Base-by-base conservation (phyloP, 2,888 invertebrate genomes). In the Autographa pulchrina region DNA sequence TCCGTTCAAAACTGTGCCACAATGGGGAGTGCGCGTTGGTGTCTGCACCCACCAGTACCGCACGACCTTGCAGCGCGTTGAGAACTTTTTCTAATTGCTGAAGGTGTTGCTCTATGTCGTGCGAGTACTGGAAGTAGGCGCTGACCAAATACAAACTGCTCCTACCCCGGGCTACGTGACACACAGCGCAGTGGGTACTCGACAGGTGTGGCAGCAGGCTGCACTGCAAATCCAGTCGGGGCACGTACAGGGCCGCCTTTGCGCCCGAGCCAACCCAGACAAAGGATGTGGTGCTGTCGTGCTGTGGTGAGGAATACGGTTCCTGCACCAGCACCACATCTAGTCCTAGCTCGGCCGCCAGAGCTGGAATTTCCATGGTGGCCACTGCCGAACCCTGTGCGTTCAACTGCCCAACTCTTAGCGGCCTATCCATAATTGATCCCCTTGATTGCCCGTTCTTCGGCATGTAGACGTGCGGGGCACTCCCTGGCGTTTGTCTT, bases 1-100 rank as follows among this genome's bases (percentile, higher is more conserved):
- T n/a, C n/a, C n/a, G n/a, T n/a, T n/a, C n/a, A n/a, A n/a, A n/a
- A n/a, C n/a, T n/a, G n/a, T n/a, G n/a, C 83, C 86, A 87, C 16
- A 86, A 5, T 0, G 85, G 84, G 0, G 85, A 88, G 67, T 87
- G 85, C 0, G 87, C 78, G 32, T 87, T 88, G 6, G 60, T 58
- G 65, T 87, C 87, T 0, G 73, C 73, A 0, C 83, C 78, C 0
- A 87, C 58, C 0, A 87, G 8, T 0, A 86, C 67, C 0, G 16
- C 41, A 0, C 13, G 18, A 86, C n/a, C n/a, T n/a, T n/a, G 61
- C 0, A 83, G 81, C 0, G 6, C 2, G 0, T 64, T 75, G 0
- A 86, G 60, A 8, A n/a, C n/a, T n/a, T n/a, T n/a, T n/a, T n/a
- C n/a, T n/a, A n/a, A n/a, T n/a, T 84, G 76, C 11, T 64, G 20